These are phyloP conservation scores for Lutraria rhynchaena DNA, from an alignment of 1,140 invertebrate genomes.

Conservation along the genomic window DNA sequence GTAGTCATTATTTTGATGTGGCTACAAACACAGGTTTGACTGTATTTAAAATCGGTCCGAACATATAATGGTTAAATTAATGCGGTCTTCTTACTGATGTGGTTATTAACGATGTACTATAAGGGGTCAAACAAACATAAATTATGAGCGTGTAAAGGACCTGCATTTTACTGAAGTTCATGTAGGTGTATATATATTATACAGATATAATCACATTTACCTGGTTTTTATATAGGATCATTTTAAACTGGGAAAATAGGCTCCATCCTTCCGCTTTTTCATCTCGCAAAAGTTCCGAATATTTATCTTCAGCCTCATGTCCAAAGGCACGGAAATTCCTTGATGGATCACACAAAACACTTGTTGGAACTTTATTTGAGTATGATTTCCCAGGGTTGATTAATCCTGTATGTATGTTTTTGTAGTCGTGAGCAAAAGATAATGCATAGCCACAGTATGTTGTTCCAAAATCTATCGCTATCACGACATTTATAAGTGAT, in stretches of 20 bases:
- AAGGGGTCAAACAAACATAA: no score
- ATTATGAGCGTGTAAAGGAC: no score
- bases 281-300: not conserved
- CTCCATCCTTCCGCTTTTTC: conserved; percentile 1
- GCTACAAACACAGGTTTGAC: no score
- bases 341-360: not conserved
- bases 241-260: conserved; percentile 30
- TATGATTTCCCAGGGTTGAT: not conserved
- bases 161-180: not conserved
- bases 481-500: not conserved
- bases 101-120: no score
- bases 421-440: not conserved
- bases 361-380: conserved; percentile 7
- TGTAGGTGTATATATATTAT: no score
- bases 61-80: no score
- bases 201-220: no score
- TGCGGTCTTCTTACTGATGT: no score
- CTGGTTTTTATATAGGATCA: conserved; percentile 2
- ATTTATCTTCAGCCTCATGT: conserved; percentile 26
- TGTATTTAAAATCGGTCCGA: no score
- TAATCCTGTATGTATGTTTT: not conserved
- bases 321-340: conserved; percentile 27
- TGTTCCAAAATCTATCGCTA: conserved; percentile 30
- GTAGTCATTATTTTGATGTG: no score
- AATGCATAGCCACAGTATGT: conserved; percentile 7